Conservation (phyloP, 2,113 vertebrate species). For the Pelusios castaneus region DNA sequence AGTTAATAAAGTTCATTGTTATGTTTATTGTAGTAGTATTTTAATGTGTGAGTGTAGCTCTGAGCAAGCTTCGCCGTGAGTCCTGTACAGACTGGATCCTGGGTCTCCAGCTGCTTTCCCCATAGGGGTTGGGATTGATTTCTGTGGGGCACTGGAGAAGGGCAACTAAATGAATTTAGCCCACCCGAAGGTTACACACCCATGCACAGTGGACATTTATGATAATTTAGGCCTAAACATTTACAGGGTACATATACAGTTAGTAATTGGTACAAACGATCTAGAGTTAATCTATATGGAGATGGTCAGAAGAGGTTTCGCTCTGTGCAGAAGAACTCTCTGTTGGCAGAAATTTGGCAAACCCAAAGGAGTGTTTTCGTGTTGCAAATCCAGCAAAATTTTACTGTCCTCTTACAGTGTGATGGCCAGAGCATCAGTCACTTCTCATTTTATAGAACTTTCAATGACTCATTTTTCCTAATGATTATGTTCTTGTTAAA, state of each 20-base stretch:
- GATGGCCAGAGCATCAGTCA: not conserved
- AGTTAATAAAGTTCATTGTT: too few species aligned
- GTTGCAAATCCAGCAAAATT: not conserved
- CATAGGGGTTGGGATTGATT: too few species aligned
- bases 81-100: too few species aligned
- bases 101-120: too few species aligned
- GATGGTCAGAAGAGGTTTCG: not conserved
- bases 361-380: not conserved
- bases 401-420: not conserved
- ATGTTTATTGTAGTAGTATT: too few species aligned
- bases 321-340: not conserved
- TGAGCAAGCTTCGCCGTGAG: too few species aligned
- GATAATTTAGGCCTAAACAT: not conserved
- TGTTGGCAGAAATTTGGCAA: not conserved
- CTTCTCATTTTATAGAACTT: conserved; percentile 13
- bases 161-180: too few species aligned
- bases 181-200: too few species aligned
- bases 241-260: not conserved
- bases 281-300: not conserved
- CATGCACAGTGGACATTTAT: not conserved
- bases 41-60: too few species aligned
- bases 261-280: not conserved
- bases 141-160: too few species aligned
- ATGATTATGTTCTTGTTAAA: conserved; percentile 40
- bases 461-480: conserved; percentile 42